phyloP scores from a whole-genome alignment of 1,140 invertebrate genomes.

The Ctenoplectra terminalis region DNA sequence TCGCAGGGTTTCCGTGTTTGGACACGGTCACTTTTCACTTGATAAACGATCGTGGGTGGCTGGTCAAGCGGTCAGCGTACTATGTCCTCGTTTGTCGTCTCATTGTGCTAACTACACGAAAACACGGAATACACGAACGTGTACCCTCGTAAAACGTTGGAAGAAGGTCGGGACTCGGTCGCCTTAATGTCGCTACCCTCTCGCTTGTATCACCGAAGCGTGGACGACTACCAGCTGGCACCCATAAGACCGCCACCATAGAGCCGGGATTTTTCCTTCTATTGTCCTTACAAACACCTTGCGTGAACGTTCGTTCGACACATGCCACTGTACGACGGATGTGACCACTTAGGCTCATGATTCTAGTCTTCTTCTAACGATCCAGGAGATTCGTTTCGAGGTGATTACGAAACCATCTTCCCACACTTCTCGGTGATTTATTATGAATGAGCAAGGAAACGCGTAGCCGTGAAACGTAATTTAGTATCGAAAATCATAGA shows the following conservation, averaged over 20 bases:
- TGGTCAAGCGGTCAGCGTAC: constrained; percentile 59
- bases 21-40: constrained; percentile 74
- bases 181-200: constrained; percentile 27
- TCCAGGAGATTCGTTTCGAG: constrained; percentile 4
- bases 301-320: constrained; percentile 62
- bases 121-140: constrained; percentile 55
- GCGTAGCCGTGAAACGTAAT: constrained; percentile 3
- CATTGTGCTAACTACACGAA: constrained; percentile 67
- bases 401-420: constrained; percentile 43
- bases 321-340: constrained; percentile 60
- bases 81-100: constrained; percentile 66
- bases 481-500: neutral
- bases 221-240: constrained; percentile 59
- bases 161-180: neutral
- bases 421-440: constrained; percentile 35
- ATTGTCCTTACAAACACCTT: constrained; percentile 64
- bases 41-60: constrained; percentile 64
- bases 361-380: constrained; percentile 19
- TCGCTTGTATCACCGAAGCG: constrained; percentile 52
- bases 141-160: constrained; percentile 48
- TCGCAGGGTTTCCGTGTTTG: constrained; percentile 76
- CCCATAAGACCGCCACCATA: constrained; percentile 39
- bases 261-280: constrained; percentile 52
- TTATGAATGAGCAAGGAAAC: constrained; percentile 1
- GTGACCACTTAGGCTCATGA: constrained; percentile 38